Percentiles rank a stretch among this genome's conserved stretches.
Conservation (phyloP, 2,113 vertebrate species). For the Neogale vison region DNA sequence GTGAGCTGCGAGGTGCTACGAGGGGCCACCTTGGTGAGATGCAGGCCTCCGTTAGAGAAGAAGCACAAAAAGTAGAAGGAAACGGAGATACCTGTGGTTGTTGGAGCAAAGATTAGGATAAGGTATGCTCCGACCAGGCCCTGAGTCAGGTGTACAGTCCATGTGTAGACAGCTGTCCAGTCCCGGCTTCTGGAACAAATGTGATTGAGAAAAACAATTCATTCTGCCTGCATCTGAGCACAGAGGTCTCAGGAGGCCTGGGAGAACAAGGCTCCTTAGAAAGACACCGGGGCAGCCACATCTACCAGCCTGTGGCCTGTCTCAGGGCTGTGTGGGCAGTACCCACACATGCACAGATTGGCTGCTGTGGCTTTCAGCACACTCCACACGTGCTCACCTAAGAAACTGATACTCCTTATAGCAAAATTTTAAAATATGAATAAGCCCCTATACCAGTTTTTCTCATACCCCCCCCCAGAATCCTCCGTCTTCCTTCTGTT, state of each 20-base stretch:
- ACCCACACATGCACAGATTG: not conserved
- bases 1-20: not conserved
- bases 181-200: not conserved
- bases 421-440: not conserved
- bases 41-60: not conserved
- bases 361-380: not conserved
- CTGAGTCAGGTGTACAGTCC: not conserved
- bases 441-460: not conserved
- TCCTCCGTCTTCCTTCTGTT: rapidly evolving
- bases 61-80: not conserved
- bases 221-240: not conserved
- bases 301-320: not conserved
- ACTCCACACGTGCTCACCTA: too few species aligned
- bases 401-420: not conserved
- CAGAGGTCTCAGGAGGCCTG: not conserved
- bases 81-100: too few species aligned
- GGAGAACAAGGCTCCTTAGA: not conserved
- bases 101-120: not conserved
- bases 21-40: not conserved
- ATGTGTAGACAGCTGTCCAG: not conserved
- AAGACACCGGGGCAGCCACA: rapidly evolving
- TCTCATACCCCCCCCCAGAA: rapidly evolving
- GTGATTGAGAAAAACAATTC: not conserved
- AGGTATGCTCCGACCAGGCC: not conserved
- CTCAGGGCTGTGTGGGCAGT: not conserved